A percentile compares a stretch with the other conserved stretches of the same genome.
Conservation (phyloP, 2,113 vertebrate genomes). For the Myiagra hebetior region DNA sequence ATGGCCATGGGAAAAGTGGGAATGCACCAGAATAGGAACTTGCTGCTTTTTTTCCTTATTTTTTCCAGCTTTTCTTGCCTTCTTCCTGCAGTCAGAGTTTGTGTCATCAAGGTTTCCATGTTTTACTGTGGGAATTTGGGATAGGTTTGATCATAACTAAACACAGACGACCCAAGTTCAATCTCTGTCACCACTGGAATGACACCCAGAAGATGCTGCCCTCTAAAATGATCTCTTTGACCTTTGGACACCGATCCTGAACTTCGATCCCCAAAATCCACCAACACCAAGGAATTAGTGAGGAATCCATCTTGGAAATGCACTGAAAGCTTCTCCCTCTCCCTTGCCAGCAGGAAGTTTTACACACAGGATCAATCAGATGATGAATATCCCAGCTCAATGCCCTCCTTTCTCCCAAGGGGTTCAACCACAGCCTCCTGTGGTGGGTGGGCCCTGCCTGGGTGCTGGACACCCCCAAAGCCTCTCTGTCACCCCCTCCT, state of each 20-base stretch:
- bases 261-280: background rate
- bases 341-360: background rate
- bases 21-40: background rate
- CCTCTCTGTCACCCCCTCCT: background rate
- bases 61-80: background rate
- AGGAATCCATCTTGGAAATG: rapidly evolving
- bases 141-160: background rate
- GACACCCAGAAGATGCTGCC: background rate
- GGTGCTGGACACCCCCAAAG: background rate
- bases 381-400: background rate
- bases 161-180: background rate
- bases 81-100: background rate
- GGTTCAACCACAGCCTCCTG: rapidly evolving
- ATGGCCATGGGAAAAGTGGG: background rate
- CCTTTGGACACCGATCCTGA: background rate
- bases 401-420: background rate
- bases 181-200: background rate
- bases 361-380: rapidly evolving
- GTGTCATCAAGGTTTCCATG: background rate
- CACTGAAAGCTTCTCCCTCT: background rate
- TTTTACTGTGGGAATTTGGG: background rate
- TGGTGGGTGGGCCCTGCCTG: background rate
- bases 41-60: background rate
- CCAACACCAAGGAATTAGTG: background rate
- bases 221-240: background rate